These are phyloP conservation scores for Caenorhabditis doughertyi DNA, from an alignment of 2,888 invertebrate genomes.

Conservation along the genomic window DNA sequence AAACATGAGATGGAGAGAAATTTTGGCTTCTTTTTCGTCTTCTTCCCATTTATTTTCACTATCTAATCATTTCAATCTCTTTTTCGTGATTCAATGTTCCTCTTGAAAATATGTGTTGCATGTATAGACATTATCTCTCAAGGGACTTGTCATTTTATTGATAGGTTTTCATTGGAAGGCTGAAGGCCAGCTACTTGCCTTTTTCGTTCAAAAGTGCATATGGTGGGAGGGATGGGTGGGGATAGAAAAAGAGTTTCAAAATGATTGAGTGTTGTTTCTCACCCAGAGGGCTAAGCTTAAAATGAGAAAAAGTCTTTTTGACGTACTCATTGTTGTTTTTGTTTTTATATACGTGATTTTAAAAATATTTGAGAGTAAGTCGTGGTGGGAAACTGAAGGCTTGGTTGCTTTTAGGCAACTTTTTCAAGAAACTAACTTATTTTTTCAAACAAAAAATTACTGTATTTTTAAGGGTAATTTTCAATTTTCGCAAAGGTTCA, in stretches of 20 bases:
- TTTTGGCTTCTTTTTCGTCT: constrained; percentile 6
- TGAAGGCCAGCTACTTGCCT: constrained; percentile 6
- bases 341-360: neutral
- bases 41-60: neutral
- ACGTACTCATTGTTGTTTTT: constrained; percentile 45
- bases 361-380: neutral
- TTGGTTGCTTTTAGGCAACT: no score
- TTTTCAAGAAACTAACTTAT: no score
- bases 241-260: constrained; percentile 43
- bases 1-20: constrained; percentile 19
- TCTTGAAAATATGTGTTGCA: constrained; percentile 39
- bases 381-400: no score
- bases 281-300: constrained; percentile 36
- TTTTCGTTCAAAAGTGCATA: constrained; percentile 53
- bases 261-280: constrained; percentile 54
- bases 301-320: constrained; percentile 11
- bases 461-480: no score
- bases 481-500: no score
- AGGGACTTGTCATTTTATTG: constrained; percentile 51
- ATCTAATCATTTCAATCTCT: constrained; percentile 53
- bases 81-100: constrained; percentile 36
- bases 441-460: no score
- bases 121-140: constrained; percentile 44
- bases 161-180: constrained; percentile 55
- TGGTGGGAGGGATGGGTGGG: constrained; percentile 17